Evolutionary conservation across 2,113 vertebrate genomes (phyloP), one percentile per base, ranked within the genome.

Genomic region (Sebastes fasciatus): DNA sequence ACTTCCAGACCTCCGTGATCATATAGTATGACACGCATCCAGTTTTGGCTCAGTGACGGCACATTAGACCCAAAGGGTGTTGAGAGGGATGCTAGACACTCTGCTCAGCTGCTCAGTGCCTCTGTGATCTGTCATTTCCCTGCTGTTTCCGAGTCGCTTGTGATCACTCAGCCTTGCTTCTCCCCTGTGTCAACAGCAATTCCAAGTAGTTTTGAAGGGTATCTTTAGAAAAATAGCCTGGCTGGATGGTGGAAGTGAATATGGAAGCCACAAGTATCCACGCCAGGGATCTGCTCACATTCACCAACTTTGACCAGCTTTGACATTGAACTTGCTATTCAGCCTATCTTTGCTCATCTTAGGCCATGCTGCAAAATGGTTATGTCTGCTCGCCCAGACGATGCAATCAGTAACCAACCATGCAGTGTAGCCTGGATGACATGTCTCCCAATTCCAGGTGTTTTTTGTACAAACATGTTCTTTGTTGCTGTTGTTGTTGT

Each of bases 111-210:
- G 75, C 4, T 69, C 55, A 43, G 69, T 61, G 54, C 19, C 48
- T 82, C 73, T 43, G 10, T 62, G 42, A 62, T 82, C 66, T 69
- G 62, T 74, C 58, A 61, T 66, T 80, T 58, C 76, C 52, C 48
- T 51, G 58, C 11, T 57, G 43, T 8, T 34, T 34, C 34, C 34
- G 34, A 34, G 34, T 34, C 34, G 55, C 57, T 4, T 2, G 16
- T 34, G 34, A 34, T 73, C 63, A 69, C 42, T 46, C 46, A 77
- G 49, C 60, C 9, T 7, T 14, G 52, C 19, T 48, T 23, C 34
- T 17, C 34, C n/a, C 10, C 5, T 17, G 60, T 54, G 81, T 77
- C 67, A 48, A 12, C 73, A 80, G 43, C 49, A 57, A 26, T 43
- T 12, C 13, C 21, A 6, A 10, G 43, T 76, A 34, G 49, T 61